These are phyloP conservation scores for Saturnia japonica DNA, from an alignment of 2,888 invertebrate genomes.

Conservation along the genomic window DNA sequence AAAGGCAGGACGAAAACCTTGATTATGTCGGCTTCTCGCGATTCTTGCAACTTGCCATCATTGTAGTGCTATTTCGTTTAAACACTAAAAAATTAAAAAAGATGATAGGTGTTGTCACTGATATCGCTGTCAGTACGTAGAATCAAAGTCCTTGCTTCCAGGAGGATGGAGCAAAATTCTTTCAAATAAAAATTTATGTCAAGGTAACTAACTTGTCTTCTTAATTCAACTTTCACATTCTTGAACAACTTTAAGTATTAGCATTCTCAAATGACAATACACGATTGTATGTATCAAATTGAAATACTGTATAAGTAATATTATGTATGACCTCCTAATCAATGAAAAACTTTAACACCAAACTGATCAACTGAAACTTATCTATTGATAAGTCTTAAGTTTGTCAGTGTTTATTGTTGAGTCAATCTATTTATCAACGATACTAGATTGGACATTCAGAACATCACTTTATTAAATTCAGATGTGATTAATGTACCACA, in stretches of 20 bases:
- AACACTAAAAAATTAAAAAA: slow-evolving; percentile 27
- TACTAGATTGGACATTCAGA: not conserved
- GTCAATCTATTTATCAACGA: not conserved
- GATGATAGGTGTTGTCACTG: slow-evolving; percentile 22
- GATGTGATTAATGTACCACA: not conserved
- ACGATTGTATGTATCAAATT: not conserved
- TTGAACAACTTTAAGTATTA: not conserved
- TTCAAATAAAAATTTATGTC: slow-evolving; percentile 49
- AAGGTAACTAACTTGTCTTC: slow-evolving; percentile 41
- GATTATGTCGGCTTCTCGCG: slow-evolving; percentile 71
- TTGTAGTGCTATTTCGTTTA: slow-evolving; percentile 46
- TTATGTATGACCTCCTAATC: too few relatives aligned
- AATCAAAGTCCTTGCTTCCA: not conserved
- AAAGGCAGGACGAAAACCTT: slow-evolving; percentile 70
- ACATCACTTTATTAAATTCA: not conserved
- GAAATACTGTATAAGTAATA: not conserved
- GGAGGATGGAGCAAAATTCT: slow-evolving; percentile 53
- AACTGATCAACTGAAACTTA: not conserved
- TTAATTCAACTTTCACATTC: slow-evolving; percentile 22
- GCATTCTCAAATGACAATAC: not conserved
- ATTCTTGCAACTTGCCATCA: slow-evolving; percentile 40
- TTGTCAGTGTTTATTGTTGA: not conserved
- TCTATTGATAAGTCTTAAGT: too few relatives aligned
- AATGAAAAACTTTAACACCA: not conserved
- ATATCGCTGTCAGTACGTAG: not conserved